Conservation (phyloP, 1,140 invertebrate genomes). For the Matsumurasca onukii region DNA sequence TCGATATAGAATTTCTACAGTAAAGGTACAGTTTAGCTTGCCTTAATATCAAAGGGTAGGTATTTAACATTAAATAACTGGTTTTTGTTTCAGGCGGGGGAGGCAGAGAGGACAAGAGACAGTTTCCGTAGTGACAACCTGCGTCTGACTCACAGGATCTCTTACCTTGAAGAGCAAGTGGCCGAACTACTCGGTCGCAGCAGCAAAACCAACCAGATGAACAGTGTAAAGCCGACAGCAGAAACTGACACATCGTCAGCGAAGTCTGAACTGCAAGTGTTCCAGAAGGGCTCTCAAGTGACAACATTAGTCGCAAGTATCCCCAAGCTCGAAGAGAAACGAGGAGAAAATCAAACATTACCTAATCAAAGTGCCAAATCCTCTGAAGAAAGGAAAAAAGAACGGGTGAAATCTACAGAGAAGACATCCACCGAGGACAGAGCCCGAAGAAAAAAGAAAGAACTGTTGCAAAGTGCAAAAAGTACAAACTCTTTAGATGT, state of each 20-base stretch:
- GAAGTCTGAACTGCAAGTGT: conserved; percentile 58
- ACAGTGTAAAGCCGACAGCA: conserved; percentile 44
- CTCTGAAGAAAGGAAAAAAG: neutral
- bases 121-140: conserved; percentile 72
- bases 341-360: conserved; percentile 49
- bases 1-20: too few relatives aligned
- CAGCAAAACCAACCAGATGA: conserved; percentile 35
- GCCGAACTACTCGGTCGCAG: conserved; percentile 56
- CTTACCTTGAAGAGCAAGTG: conserved; percentile 87
- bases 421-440: conserved; percentile 3
- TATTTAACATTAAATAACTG: neutral
- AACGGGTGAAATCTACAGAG: neutral
- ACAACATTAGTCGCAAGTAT: conserved; percentile 57
- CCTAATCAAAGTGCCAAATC: conserved; percentile 46
- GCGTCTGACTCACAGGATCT: conserved; percentile 80
- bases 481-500: conserved; percentile 38
- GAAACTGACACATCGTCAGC: conserved; percentile 39
- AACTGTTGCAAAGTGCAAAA: conserved; percentile 27
- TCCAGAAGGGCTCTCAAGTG: conserved; percentile 60
- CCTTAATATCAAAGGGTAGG: too few relatives aligned
- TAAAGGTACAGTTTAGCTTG: too few relatives aligned
- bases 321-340: conserved; percentile 57
- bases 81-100: conserved; percentile 51
- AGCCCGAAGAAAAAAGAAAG: conserved; percentile 8
- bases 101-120: conserved; percentile 61